A percentile compares a stretch with the other conserved stretches of the same genome.
Evolutionary conservation across 1,140 invertebrate species (phyloP).

Genomic region (Apis florea): DNA sequence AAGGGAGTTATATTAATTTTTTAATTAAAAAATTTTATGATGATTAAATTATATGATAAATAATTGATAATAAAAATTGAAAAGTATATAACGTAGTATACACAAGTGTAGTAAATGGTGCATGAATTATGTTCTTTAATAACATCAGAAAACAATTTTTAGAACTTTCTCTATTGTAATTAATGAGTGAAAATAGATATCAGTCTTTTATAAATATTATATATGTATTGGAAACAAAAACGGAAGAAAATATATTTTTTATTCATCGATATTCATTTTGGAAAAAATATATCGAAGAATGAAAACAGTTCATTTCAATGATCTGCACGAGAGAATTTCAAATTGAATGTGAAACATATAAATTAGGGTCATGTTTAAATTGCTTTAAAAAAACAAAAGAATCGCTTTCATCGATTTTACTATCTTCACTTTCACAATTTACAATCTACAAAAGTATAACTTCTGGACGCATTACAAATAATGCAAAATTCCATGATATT

Average conservation of each 20-base stretch:
- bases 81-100: background rate
- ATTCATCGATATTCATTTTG: background rate
- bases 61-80: background rate
- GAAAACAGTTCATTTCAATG: background rate
- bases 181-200: conserved; percentile 7
- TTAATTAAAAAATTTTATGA: background rate
- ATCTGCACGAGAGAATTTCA: background rate
- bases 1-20: background rate
- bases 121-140: background rate
- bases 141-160: conserved; percentile 1
- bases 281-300: background rate
- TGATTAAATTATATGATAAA: background rate
- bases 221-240: background rate
- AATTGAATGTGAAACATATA: background rate
- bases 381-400: conserved; percentile 13
- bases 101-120: background rate
- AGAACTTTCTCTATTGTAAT: conserved; percentile 6
- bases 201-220: background rate
- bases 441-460: background rate
- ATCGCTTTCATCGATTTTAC: conserved; percentile 19
- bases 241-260: background rate
- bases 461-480: background rate
- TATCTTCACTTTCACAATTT: conserved; percentile 20
- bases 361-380: conserved; percentile 16
- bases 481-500: background rate